Evolutionary conservation across 2,797 vertebrate species (phyloP).

Genomic region (Siniperca obscura): DNA sequence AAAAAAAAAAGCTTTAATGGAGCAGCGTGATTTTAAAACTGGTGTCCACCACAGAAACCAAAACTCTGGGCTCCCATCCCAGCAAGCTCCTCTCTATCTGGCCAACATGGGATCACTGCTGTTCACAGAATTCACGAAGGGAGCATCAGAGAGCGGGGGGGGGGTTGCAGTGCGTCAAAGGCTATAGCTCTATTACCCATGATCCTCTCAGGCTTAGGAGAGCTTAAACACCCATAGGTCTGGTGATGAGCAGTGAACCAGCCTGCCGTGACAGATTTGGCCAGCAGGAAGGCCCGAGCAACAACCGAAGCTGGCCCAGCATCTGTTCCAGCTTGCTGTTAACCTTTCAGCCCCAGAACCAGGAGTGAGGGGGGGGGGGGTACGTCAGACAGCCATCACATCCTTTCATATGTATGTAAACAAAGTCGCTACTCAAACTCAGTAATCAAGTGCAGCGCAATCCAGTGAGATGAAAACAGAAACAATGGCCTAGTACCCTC

Average conservation of each 20-base stretch:
- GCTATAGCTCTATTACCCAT: conserved; percentile 81
- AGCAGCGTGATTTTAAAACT: conserved; percentile 68
- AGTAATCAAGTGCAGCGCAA: conserved; percentile 72
- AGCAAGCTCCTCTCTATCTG: conserved; percentile 64
- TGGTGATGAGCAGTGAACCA: conserved; percentile 68
- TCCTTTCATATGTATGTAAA: conserved; percentile 82
- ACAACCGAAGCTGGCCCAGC: conserved; percentile 49
- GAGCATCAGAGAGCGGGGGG: conserved; percentile 62
- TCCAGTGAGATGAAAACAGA: conserved; percentile 79
- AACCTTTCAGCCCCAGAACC: conserved; percentile 42
- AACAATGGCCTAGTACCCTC: conserved; percentile 74
- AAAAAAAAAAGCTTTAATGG: conserved; percentile 59
- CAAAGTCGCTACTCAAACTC: conserved; percentile 78
- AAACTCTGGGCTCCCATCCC: conserved; percentile 61
- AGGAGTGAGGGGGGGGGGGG: conserved; percentile 41
- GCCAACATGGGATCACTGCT: conserved; percentile 67
- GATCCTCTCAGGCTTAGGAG: conserved; percentile 80
- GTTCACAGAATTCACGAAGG: conserved; percentile 74
- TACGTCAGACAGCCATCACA: conserved; percentile 64
- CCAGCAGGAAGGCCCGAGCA: conserved; percentile 50
- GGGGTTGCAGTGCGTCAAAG: conserved; percentile 81
- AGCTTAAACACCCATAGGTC: conserved; percentile 78
- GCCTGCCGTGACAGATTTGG: conserved; percentile 71
- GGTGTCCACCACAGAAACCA: conserved; percentile 64
- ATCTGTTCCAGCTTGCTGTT: conserved; percentile 54